Base-by-base conservation (phyloP, 1,140 invertebrate genomes). In the Drosophila athabasca region DNA sequence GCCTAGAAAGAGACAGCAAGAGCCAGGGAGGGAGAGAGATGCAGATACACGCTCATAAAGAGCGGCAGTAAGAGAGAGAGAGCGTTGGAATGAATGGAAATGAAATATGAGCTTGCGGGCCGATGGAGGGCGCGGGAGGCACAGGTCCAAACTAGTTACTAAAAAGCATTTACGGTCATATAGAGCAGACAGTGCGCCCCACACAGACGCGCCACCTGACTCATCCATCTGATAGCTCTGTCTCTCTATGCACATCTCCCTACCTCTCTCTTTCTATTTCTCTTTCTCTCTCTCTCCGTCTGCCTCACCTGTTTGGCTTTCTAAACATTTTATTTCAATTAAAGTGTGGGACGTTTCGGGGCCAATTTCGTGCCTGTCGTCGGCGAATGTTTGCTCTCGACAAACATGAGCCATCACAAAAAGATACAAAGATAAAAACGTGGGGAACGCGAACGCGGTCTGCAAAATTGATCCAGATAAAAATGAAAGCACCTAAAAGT, bases 271-370 rank as follows among this genome's bases (percentile, higher is more conserved):
- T 58, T 43, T 41, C 3, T 55, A 3, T 58, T 43, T 19, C 17
- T 19, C 17, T 19, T 3, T 31, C 15, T 41, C 3, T 55, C 5
- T 58, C 45, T 3, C 43, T 22, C 39, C 9, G 7, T 0, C n/a
- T 41, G 11, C 29, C 2, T 4, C 60, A 57, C 54, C 46, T 57
- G 69, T 66, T 55, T 31, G 17, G 43, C 58, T 48, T 48, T 68
- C 57, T 29, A 77, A 74, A 81, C 82, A 81, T 85, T 85, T 74
- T 65, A 85, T 78, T 85, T 88, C 82, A 87, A 85, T 85, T 85
- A 87, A 87, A 85, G 45, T 58, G 60, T 31, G 50, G 52, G 43
- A 50, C 51, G 58, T 80, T 66, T 50, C 60, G 60, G 53, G 44
- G 43, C 41, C 66, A 76, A 76, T 75, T 71, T 76, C 24, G 39